Percentiles rank a stretch among this genome's conserved stretches.
Conservation (phyloP, 2,797 vertebrate species). For the Gastrophryne carolinensis region DNA sequence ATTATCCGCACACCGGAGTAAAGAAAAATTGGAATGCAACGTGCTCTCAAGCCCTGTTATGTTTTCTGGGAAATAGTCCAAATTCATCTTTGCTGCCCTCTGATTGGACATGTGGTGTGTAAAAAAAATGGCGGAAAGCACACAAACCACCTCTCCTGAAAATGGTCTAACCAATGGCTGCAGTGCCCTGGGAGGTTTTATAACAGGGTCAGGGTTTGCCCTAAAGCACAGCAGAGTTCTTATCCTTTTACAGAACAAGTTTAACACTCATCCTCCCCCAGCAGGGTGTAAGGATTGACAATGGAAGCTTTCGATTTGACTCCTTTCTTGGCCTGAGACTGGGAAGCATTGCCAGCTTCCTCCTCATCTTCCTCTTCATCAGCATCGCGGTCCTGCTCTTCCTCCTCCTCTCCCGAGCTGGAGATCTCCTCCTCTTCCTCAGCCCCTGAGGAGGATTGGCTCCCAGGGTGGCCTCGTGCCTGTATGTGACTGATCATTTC, state of each 20-base stretch:
- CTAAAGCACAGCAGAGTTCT: neutral
- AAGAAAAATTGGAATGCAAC: neutral
- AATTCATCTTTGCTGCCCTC: neutral
- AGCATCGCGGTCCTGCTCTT: slow-evolving; percentile 71
- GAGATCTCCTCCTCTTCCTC: slow-evolving; percentile 78
- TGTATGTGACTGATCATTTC: slow-evolving; percentile 72
- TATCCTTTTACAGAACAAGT: neutral
- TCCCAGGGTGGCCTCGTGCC: neutral
- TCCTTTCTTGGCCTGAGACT: slow-evolving; percentile 22
- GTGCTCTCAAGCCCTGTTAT: neutral
- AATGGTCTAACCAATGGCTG: too few species aligned
- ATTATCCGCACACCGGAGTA: too few species aligned
- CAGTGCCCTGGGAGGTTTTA: neutral
- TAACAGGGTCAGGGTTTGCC: neutral
- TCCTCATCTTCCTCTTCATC: slow-evolving; percentile 83
- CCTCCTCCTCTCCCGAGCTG: slow-evolving; percentile 85
- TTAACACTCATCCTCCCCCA: slow-evolving; percentile 66
- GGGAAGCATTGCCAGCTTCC: slow-evolving; percentile 61
- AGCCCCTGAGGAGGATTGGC: neutral
- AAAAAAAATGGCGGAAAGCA: neutral
- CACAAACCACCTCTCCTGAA: neutral
- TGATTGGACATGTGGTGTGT: neutral
- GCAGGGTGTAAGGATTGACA: slow-evolving; percentile 63
- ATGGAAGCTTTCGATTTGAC: slow-evolving; percentile 46
- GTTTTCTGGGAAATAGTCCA: neutral